Conservation (phyloP, 2,113 vertebrate genomes). For the Psilopogon haemacephalus region DNA sequence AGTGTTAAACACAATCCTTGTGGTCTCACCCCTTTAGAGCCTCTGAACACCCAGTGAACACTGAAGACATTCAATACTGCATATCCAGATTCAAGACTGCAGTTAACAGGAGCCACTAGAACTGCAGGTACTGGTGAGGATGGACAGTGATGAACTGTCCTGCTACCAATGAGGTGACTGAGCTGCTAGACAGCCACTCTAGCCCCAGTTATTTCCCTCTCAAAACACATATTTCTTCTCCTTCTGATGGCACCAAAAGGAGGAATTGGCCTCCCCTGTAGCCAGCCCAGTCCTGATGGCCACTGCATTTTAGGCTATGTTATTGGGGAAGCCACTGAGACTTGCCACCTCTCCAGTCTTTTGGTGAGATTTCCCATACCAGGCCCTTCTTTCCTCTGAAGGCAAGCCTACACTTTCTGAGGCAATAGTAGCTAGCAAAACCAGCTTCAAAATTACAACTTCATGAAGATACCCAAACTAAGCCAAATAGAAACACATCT, state of each 20-base stretch:
- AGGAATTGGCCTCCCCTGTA: background rate
- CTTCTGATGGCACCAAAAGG: background rate
- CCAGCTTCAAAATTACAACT: background rate
- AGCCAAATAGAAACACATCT: background rate
- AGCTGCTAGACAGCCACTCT: background rate
- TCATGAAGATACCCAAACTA: background rate
- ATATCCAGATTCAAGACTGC: background rate
- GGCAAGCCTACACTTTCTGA: background rate
- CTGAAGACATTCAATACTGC: background rate
- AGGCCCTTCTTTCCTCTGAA: background rate
- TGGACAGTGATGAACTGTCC: background rate
- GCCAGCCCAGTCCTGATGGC: background rate
- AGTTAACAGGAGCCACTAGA: background rate
- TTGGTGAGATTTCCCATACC: background rate
- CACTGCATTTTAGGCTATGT: background rate
- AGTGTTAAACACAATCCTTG: background rate
- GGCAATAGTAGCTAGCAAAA: background rate
- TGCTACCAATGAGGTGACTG: fast-evolving
- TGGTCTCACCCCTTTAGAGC: background rate
- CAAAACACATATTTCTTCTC: background rate
- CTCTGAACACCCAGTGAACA: background rate
- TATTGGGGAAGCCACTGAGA: background rate
- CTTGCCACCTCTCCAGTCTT: background rate
- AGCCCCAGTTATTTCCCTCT: background rate
- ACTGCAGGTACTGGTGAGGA: background rate